Base-by-base conservation (phyloP, 2,888 invertebrate species). In the Mongoloraphidia duomilia region DNA sequence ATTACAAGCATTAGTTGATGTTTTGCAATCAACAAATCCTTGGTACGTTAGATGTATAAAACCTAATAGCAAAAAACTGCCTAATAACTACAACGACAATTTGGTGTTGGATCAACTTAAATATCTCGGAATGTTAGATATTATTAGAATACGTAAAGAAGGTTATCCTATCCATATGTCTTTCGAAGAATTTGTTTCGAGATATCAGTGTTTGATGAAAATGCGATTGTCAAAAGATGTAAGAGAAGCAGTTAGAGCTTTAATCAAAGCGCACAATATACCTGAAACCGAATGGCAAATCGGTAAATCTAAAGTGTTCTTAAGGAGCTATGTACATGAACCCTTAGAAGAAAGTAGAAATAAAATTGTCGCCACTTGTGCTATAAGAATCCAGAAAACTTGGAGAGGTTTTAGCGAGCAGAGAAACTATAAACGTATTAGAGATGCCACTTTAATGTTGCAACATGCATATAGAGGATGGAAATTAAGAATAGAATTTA, bases 41-140 rank as follows among this genome's bases (percentile, higher is more conserved):
- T 92, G 91, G 92, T 86, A 92, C 65, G 91, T 91, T 36, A 77
- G 93, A 41, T 93, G 93, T 65, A 92, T 93, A 59, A 93, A 93
- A 61, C 92, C 93, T 0, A 93, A 93, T 65, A 79, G 84, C 65
- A 76, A 83, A 59, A 93, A 93, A 66, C 74, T 78, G 47, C 78
- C 89, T 0, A 80, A 89, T 60, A 77, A 80, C 60, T 93, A 85
- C 67, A 84, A 83, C 63, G 81, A 83, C 50, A 77, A 79, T 49
- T 71, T 92, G 50, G 92, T 93, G 2, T 69, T 88, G 57, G 90
- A 91, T 61, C 93, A 93, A 67, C 71, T 93, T 45, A 81, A 83
- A 60, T 93, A 93, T 70, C 74, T 93, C 52, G 93, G 92, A 52
- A 92, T 93, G 90, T 74, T 91, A 64, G 92, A 93, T 66, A 92